These are phyloP conservation scores for Pongo abelii DNA, from an alignment of 2,113 vertebrate species.

Conservation along the genomic window DNA sequence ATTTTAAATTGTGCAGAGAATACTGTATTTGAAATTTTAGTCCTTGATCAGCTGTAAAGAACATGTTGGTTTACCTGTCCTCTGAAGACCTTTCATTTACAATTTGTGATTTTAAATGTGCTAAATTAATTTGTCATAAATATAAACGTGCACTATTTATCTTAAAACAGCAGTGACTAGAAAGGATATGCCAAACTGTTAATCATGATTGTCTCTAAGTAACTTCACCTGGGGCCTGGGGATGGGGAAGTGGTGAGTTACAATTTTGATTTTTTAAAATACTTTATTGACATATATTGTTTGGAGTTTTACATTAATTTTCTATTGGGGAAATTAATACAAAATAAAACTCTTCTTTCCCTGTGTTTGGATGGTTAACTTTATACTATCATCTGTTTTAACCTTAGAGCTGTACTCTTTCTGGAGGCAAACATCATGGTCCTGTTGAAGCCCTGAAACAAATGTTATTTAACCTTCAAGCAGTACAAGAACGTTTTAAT, in stretches of 20 bases:
- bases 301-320: slow-evolving; percentile 44
- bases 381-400: slow-evolving; percentile 23
- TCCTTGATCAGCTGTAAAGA: background rate
- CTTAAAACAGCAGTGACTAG: background rate
- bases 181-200: background rate
- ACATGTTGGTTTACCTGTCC: background rate
- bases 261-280: slow-evolving; percentile 2
- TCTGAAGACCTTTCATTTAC: slow-evolving; percentile 1
- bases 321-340: background rate
- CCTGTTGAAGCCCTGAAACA: slow-evolving; percentile 89
- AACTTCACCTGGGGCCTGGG: background rate
- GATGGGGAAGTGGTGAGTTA: background rate
- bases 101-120: slow-evolving; percentile 11
- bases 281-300: slow-evolving; percentile 7
- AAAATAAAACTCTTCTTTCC: background rate
- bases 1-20: background rate
- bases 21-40: slow-evolving; percentile 14
- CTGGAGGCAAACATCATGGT: slow-evolving; percentile 84
- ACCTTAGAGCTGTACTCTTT: slow-evolving; percentile 73
- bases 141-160: background rate
- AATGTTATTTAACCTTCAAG: slow-evolving; percentile 88
- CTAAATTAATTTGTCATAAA: background rate
- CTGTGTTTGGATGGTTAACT: background rate
- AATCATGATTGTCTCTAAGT: background rate
- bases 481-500: slow-evolving; percentile 84